A percentile compares a stretch with the other conserved stretches of the same genome.
Conservation (phyloP, 2,888 invertebrate species). For the Cantharis rufa region DNA sequence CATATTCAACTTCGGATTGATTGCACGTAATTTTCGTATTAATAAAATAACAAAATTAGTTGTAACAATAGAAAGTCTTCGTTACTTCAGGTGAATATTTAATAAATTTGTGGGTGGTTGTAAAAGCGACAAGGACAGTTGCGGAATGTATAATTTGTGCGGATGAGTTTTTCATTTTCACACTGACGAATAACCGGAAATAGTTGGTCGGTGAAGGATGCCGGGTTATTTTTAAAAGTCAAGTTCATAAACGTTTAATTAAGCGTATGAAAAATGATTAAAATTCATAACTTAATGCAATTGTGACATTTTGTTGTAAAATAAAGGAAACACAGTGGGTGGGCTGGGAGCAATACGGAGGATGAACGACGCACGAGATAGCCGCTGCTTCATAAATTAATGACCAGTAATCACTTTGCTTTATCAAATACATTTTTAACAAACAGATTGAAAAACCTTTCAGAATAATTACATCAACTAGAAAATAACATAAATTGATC, state of each 20-base stretch:
- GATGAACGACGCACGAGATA: slow-evolving; percentile 16
- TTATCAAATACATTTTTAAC: slow-evolving; percentile 25
- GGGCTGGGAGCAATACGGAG: slow-evolving; percentile 16
- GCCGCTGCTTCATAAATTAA: slow-evolving; percentile 16
- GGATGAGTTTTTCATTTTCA: not conserved
- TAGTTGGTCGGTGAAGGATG: not conserved
- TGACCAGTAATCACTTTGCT: slow-evolving; percentile 20
- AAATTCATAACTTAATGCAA: not conserved
- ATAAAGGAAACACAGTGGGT: slow-evolving; percentile 11
- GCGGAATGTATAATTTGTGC: not conserved
- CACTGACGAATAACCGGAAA: not conserved
- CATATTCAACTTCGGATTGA: not conserved
- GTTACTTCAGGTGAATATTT: not conserved
- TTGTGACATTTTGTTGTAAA: not conserved
- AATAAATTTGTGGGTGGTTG: not conserved
- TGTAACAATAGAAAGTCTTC: not conserved
- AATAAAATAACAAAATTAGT: slow-evolving; percentile 3
- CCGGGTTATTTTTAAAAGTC: not conserved
- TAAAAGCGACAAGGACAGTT: not conserved
- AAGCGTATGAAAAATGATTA: not conserved
- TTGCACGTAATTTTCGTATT: slow-evolving; percentile 3
- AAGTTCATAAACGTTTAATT: not conserved
- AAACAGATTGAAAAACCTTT: slow-evolving; percentile 23
- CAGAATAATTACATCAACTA: slow-evolving; percentile 23
- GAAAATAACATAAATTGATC: slow-evolving; percentile 19